Base-by-base conservation (phyloP, 2,113 vertebrate species). In the Amia ocellicauda region DNA sequence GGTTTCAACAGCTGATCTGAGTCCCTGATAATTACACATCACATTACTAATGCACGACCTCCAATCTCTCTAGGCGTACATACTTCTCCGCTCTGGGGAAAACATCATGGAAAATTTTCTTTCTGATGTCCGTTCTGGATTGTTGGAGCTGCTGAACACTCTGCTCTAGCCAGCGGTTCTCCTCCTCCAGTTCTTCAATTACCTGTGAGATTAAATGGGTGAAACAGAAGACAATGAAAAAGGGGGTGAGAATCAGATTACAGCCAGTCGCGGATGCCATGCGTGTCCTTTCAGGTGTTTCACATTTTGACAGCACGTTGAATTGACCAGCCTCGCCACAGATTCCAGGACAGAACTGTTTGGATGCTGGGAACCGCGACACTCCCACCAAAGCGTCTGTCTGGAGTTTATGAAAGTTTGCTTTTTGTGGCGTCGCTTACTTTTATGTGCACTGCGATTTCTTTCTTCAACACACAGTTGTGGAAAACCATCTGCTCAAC, bases 21-120 rank as follows among this genome's bases (percentile, higher is more conserved):
- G 20, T 52, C 19, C 19, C 17, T 8, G 11, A 40, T 60, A 3
- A 27, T 23, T 49, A 26, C 51, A 13, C 60, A 22, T 17, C 31
- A 47, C 13, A 47, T 47, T 47, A 47, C 19, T 57, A n/a, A n/a
- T n/a, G n/a, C n/a, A n/a, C n/a, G n/a, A n/a, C n/a, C n/a, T n/a
- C n/a, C n/a, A n/a, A 11, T 16, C 19, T 19, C 41, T 31, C 14
- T 23, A 17, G n/a, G n/a, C 41, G n/a, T 22, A 73, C 74, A 23
- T 70, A 80, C 75, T 73, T 74, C 9, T 75, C 65, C 56, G 43
- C 16, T 56, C 64, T 71, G 29, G 50, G 68, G 31, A 69, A 71
- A 28, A 72, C 52, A 27, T 72, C 52, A 40, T 22, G 54, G 54
- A 72, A 73, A 23, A 59, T 67, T 43, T 69, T 65, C 22, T 62